phyloP scores from a whole-genome alignment of 1,140 invertebrate species.

The Eubasilissa regina region DNA sequence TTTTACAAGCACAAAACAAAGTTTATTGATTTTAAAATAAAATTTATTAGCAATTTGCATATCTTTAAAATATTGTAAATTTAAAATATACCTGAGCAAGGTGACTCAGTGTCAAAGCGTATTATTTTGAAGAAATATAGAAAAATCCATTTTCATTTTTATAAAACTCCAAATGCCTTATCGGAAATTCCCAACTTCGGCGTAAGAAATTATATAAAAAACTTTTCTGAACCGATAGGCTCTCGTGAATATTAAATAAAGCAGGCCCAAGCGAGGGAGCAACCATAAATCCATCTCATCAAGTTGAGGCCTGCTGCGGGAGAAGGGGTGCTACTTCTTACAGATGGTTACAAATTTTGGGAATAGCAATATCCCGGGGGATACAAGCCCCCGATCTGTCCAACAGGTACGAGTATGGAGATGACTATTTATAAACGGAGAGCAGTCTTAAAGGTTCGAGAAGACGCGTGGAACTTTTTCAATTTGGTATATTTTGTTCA shows the following conservation, averaged over 20 bases:
- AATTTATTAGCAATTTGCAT: no score
- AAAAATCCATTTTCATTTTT: constrained; percentile 18
- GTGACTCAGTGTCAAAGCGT: no score
- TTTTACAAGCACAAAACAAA: no score
- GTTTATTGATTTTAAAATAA: no score
- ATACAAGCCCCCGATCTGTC: constrained; percentile 50
- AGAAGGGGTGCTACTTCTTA: neutral
- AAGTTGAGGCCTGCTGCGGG: constrained; percentile 4
- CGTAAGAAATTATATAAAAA: constrained; percentile 6
- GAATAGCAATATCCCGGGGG: constrained; percentile 47
- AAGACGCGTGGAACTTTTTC: neutral
- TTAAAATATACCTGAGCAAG: no score
- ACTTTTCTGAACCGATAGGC: constrained; percentile 36
- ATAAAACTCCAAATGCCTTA: constrained; percentile 12
- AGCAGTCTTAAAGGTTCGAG: constrained; percentile 14
- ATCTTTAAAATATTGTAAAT: no score
- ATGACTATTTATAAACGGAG: neutral
- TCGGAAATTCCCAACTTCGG: constrained; percentile 18
- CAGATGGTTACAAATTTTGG: constrained; percentile 53
- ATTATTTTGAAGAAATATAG: no score
- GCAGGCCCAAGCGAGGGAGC: constrained; percentile 36
- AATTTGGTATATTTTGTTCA: neutral
- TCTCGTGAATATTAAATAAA: constrained; percentile 59
- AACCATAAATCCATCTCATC: constrained; percentile 56
- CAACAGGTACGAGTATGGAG: constrained; percentile 52